phyloP scores from a whole-genome alignment of 2,888 invertebrate genomes.

The Drosophila siamana region DNA sequence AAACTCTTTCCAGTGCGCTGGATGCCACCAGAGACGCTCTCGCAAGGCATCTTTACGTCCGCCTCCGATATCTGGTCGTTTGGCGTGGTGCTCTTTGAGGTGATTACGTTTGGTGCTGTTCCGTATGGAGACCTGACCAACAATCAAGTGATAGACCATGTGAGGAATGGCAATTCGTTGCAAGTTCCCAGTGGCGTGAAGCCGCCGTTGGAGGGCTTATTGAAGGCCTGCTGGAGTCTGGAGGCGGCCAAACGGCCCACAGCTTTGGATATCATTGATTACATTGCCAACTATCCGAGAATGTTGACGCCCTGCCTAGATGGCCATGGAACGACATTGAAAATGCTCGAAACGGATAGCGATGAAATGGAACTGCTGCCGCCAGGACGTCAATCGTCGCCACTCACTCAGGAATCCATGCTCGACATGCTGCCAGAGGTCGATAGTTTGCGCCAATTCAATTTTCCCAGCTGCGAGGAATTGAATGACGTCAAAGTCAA shows the following conservation, averaged over 20 bases:
- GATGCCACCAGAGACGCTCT: slow-evolving; percentile 96
- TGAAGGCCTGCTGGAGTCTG: slow-evolving; percentile 92
- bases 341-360: slow-evolving; percentile 88
- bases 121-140: slow-evolving; percentile 96
- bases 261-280: slow-evolving; percentile 92
- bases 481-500: slow-evolving; percentile 7
- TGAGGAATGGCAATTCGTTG: slow-evolving; percentile 91
- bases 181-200: slow-evolving; percentile 91
- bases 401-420: slow-evolving; percentile 44
- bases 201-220: slow-evolving; percentile 92
- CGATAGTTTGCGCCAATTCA: slow-evolving; percentile 30
- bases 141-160: slow-evolving; percentile 92
- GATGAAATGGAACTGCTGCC: slow-evolving; percentile 80
- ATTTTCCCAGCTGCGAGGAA: slow-evolving; percentile 20
- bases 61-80: slow-evolving; percentile 96
- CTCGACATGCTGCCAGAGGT: slow-evolving; percentile 52
- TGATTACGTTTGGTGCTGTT: slow-evolving; percentile 95
- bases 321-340: slow-evolving; percentile 90
- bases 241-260: slow-evolving; percentile 90
- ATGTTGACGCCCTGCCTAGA: slow-evolving; percentile 92
- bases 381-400: slow-evolving; percentile 62
- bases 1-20: slow-evolving; percentile 91
- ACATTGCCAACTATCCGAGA: slow-evolving; percentile 91
- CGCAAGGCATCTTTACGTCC: slow-evolving; percentile 92
- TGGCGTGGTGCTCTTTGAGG: slow-evolving; percentile 94